Evolutionary conservation across 2,888 invertebrate genomes (phyloP).

Genomic region (Acanthoscelides obtectus): DNA sequence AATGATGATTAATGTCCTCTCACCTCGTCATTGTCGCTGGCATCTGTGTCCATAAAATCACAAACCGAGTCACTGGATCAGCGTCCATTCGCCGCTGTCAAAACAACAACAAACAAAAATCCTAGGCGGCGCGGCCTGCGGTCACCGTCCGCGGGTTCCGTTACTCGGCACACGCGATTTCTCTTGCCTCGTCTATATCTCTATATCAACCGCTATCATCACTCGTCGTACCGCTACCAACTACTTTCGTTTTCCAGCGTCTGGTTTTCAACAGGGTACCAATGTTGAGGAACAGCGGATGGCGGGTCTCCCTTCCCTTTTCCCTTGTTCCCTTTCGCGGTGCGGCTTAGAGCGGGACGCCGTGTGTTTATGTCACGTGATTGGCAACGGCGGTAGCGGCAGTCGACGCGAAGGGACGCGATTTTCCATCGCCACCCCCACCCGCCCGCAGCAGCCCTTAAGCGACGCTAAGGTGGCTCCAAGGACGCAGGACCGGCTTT

Average conservation of each 20-base stretch:
- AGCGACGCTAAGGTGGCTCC: neutral
- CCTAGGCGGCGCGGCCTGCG: neutral
- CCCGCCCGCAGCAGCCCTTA: neutral
- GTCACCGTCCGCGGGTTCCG: neutral
- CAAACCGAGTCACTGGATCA: neutral
- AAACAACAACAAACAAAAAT: neutral
- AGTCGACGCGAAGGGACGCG: neutral
- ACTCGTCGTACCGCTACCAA: neutral
- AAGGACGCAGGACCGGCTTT: neutral
- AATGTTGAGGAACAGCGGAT: neutral
- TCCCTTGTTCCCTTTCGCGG: neutral
- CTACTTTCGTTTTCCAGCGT: neutral
- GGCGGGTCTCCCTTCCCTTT: neutral
- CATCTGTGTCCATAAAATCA: slow-evolving; percentile 1
- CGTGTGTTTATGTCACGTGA: slow-evolving; percentile 1
- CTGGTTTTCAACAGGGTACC: neutral
- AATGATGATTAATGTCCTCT: neutral
- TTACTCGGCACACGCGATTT: neutral
- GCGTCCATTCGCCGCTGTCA: neutral
- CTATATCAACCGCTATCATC: neutral
- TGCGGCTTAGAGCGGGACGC: neutral
- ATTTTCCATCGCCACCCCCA: neutral
- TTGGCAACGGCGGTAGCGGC: too few species aligned
- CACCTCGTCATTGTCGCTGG: slow-evolving; percentile 2
- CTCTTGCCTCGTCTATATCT: neutral